phyloP scores from a whole-genome alignment of 2,113 vertebrate species.

The Vireo altiloquus region DNA sequence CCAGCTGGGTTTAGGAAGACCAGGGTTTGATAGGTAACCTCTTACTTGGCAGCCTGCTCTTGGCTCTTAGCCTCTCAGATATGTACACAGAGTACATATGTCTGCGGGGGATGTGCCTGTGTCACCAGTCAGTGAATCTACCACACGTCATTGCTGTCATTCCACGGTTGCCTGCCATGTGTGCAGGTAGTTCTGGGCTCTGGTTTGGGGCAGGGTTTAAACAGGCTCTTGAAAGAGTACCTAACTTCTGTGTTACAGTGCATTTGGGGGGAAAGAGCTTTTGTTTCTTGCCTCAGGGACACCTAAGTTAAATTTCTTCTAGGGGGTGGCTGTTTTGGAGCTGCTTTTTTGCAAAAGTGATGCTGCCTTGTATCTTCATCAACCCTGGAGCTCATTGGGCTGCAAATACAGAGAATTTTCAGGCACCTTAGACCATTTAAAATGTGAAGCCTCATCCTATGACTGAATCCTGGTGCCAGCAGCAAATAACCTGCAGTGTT shows the following conservation, averaged over 20 bases:
- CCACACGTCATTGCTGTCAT: background rate
- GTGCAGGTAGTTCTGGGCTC: background rate
- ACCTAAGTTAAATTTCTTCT: background rate
- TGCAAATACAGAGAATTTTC: background rate
- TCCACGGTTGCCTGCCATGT: background rate
- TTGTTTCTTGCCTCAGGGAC: background rate
- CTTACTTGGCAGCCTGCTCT: background rate
- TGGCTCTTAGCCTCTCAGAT: background rate
- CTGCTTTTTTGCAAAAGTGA: background rate
- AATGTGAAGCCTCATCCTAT: background rate
- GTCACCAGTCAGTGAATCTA: background rate
- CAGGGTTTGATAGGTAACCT: background rate
- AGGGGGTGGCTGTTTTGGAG: background rate
- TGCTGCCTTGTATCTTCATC: background rate
- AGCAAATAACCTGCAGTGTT: background rate
- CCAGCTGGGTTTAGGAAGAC: background rate
- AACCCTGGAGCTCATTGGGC: background rate
- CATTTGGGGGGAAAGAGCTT: background rate
- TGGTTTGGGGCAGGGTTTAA: background rate
- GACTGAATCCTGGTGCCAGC: background rate
- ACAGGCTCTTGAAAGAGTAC: background rate
- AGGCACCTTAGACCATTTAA: background rate
- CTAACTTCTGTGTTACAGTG: background rate
- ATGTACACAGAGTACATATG: background rate
- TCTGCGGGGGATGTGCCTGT: background rate